Percentiles rank a stretch among this genome's conserved stretches.
Conservation (phyloP, 1,140 invertebrate species). For the Grapholita molesta region DNA sequence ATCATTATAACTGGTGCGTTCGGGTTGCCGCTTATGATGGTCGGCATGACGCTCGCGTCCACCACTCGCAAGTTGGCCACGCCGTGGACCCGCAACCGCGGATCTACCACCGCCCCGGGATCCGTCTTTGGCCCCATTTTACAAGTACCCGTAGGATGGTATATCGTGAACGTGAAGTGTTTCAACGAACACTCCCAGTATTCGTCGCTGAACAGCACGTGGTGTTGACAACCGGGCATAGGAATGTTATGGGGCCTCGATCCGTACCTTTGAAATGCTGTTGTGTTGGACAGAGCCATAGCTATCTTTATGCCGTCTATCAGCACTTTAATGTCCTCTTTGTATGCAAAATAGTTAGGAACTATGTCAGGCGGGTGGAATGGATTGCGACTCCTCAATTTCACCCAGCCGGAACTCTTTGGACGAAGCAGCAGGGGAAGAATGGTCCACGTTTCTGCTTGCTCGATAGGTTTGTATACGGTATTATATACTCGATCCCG, state of each 20-base stretch:
- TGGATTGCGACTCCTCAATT: constrained; percentile 88
- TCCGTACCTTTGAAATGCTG: constrained; percentile 88
- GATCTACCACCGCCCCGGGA: constrained; percentile 89
- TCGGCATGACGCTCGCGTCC: constrained; percentile 90
- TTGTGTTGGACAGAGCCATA: constrained; percentile 86
- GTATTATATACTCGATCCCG: constrained; percentile 90
- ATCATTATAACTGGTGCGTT: constrained; percentile 89
- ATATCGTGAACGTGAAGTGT: constrained; percentile 92
- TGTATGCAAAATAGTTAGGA: constrained; percentile 93
- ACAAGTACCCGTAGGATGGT: constrained; percentile 90
- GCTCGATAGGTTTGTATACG: constrained; percentile 88
- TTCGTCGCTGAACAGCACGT: constrained; percentile 86
- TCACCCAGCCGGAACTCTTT: constrained; percentile 89
- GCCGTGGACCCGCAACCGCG: constrained; percentile 85
- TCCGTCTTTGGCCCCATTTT: constrained; percentile 91
- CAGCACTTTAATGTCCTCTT: constrained; percentile 86
- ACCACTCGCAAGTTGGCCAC: constrained; percentile 85
- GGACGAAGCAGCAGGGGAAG: constrained; percentile 89
- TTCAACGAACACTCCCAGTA: constrained; percentile 92
- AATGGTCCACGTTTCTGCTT: constrained; percentile 90
- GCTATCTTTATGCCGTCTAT: constrained; percentile 91
- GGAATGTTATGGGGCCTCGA: constrained; percentile 87
- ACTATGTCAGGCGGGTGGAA: constrained; percentile 91
- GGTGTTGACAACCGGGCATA: constrained; percentile 88
- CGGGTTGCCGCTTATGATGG: constrained; percentile 88